Evolutionary conservation across 2,888 invertebrate genomes (phyloP).

Genomic region (Leucania comma): DNA sequence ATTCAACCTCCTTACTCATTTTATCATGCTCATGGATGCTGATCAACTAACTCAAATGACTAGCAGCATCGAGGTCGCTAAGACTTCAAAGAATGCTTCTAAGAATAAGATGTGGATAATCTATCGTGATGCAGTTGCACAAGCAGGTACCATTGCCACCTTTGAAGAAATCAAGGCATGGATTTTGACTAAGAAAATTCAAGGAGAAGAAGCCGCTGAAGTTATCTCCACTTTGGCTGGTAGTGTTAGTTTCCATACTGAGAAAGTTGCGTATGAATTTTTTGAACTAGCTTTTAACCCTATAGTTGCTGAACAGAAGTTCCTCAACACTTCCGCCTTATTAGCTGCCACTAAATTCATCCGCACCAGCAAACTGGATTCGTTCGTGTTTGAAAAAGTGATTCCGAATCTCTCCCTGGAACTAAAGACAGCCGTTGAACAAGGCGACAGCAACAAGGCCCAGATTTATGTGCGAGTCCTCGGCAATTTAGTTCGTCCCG

Average conservation of each 20-base stretch:
- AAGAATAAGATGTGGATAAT: slow-evolving; percentile 90
- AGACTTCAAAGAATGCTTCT: slow-evolving; percentile 78
- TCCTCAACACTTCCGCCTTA: slow-evolving; percentile 90
- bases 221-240: slow-evolving; percentile 89
- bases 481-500: slow-evolving; percentile 92
- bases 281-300: slow-evolving; percentile 90
- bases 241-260: slow-evolving; percentile 90
- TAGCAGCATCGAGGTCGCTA: slow-evolving; percentile 84
- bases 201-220: slow-evolving; percentile 90
- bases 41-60: slow-evolving; percentile 91
- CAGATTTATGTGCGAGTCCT: slow-evolving; percentile 92
- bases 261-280: slow-evolving; percentile 90
- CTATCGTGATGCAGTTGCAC: slow-evolving; percentile 92
- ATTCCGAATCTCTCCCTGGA: slow-evolving; percentile 91
- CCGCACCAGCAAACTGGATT: slow-evolving; percentile 90
- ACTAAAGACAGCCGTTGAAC: slow-evolving; percentile 89
- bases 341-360: slow-evolving; percentile 91
- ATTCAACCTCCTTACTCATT: slow-evolving; percentile 90
- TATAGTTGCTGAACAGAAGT: slow-evolving; percentile 86
- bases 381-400: slow-evolving; percentile 89
- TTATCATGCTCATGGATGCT: slow-evolving; percentile 91
- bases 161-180: slow-evolving; percentile 91
- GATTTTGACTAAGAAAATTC: slow-evolving; percentile 89
- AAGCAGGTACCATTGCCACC: slow-evolving; percentile 93
- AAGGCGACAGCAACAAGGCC: slow-evolving; percentile 89